Evolutionary conservation across 1,140 invertebrate species (phyloP).

Genomic region (Drosophila takahashii): DNA sequence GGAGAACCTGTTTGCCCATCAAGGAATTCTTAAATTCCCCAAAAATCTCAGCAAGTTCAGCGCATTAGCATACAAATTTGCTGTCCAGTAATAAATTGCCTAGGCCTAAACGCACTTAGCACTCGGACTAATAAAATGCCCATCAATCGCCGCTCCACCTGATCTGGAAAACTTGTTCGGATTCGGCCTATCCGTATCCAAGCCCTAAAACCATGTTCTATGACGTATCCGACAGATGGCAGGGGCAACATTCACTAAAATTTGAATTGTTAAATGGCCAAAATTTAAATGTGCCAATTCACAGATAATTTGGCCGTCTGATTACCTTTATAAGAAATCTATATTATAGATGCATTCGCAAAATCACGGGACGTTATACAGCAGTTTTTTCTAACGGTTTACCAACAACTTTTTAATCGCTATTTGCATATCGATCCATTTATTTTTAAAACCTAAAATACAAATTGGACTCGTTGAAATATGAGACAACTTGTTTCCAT

Average conservation of each 20-base stretch:
- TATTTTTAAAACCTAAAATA: slow-evolving; percentile 20
- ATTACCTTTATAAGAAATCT: not conserved
- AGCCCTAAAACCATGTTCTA: slow-evolving; percentile 3
- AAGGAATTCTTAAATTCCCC: slow-evolving; percentile 44
- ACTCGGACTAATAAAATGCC: slow-evolving; percentile 62
- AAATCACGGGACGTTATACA: slow-evolving; percentile 22
- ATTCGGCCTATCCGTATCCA: slow-evolving; percentile 19
- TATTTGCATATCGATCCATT: slow-evolving; percentile 28
- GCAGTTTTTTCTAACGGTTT: slow-evolving; percentile 26
- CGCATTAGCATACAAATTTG: slow-evolving; percentile 73
- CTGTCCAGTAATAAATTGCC: slow-evolving; percentile 37
- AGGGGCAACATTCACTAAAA: slow-evolving; percentile 40
- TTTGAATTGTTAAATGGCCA: slow-evolving; percentile 37
- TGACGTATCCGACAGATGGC: slow-evolving; percentile 19
- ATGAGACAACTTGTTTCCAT: slow-evolving; percentile 6
- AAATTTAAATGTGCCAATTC: slow-evolving; percentile 7
- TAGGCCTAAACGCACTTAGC: slow-evolving; percentile 45
- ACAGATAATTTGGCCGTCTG: slow-evolving; percentile 3
- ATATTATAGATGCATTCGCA: slow-evolving; percentile 19
- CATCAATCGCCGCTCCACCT: slow-evolving; percentile 43
- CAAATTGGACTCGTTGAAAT: slow-evolving; percentile 12
- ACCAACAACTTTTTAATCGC: slow-evolving; percentile 22
- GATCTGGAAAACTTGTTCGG: slow-evolving; percentile 33
- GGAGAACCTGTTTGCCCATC: slow-evolving; percentile 67
- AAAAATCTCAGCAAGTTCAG: slow-evolving; percentile 39